Evolutionary conservation across 1,140 invertebrate genomes (phyloP), one percentile per base, ranked within the genome.

Genomic region (honey bee (Apis mellifera)): DNA sequence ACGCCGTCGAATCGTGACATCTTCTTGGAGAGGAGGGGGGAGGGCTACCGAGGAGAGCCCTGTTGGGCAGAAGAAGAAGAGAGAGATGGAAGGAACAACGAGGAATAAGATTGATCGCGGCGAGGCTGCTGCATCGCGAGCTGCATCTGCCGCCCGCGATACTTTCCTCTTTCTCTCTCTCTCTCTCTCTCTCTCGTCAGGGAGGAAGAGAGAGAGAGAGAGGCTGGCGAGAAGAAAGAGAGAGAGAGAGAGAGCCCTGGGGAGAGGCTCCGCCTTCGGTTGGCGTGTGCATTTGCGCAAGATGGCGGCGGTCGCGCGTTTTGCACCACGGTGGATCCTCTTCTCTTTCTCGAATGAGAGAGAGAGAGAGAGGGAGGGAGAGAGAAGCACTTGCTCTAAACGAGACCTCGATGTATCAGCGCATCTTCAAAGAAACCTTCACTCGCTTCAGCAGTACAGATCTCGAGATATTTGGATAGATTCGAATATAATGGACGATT

Each of bases 211-310:
- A 89, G 84, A 92, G 84, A 85, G 48, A 52, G 73, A 70, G 62
- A 55, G 71, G 72, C 23, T 32, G 9, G 12, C 71, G 57, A 83
- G 26, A 75, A 9, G 77, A 70, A 66, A 84, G 79, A 75, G 83
- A 76, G 59, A 84, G 84, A 87, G 84, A 89, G 85, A 89, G 84
- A 92, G 84, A 85, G 76, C 82, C 86, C 78, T 78, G 73, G 84
- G 75, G 88, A 91, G 91, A 93, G 88, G 92, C 93, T 94, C 93
- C 93, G 93, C 93, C 93, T 94, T 94, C 92, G 89, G 89, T 89
- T 88, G 89, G 90, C 90, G 89, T 91, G 88, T 92, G 90, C 92
- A 92, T 93, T 93, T 93, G 92, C 93, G 90, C 93, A 94, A 94
- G 93, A 94, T 94, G 93, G 93, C 93, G 93, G 90, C 92, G 86